These are phyloP conservation scores for Chaetops frenatus DNA, from an alignment of 2,113 vertebrate genomes.

Conservation along the genomic window DNA sequence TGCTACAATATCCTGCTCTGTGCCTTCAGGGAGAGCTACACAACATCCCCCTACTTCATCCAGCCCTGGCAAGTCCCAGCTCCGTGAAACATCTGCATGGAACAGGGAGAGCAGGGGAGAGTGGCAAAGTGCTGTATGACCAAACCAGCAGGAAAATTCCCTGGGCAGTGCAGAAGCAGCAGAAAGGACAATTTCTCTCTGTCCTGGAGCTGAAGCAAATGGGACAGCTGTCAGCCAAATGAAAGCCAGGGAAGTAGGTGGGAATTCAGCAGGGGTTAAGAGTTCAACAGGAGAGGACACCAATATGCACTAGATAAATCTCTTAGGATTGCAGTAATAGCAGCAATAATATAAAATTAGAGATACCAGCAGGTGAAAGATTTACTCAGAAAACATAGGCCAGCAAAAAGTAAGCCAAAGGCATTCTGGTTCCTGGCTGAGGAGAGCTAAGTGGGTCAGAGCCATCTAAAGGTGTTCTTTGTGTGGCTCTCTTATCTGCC, in stretches of 20 bases:
- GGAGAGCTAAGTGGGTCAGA: conserved; percentile 30
- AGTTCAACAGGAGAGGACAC: not conserved
- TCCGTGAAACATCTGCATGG: not conserved
- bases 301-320: not conserved
- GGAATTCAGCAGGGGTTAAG: not conserved
- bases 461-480: not conserved
- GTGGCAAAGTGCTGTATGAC: not conserved
- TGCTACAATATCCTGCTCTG: not conserved
- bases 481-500: not conserved
- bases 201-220: not conserved
- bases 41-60: rapidly evolving
- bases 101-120: rapidly evolving
- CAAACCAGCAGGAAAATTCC: not conserved
- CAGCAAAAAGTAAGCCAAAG: not conserved
- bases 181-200: not conserved
- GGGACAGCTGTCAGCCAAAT: not conserved
- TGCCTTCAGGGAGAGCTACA: not conserved
- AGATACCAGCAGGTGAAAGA: not conserved
- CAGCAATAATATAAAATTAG: not conserved
- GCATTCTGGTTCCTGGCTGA: not conserved
- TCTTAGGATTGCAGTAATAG: not conserved
- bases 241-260: not conserved
- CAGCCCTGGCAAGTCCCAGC: not conserved
- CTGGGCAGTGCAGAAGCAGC: not conserved
- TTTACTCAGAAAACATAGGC: not conserved